phyloP scores from a whole-genome alignment of 2,797 vertebrate species.

The Holocentrus rufus region DNA sequence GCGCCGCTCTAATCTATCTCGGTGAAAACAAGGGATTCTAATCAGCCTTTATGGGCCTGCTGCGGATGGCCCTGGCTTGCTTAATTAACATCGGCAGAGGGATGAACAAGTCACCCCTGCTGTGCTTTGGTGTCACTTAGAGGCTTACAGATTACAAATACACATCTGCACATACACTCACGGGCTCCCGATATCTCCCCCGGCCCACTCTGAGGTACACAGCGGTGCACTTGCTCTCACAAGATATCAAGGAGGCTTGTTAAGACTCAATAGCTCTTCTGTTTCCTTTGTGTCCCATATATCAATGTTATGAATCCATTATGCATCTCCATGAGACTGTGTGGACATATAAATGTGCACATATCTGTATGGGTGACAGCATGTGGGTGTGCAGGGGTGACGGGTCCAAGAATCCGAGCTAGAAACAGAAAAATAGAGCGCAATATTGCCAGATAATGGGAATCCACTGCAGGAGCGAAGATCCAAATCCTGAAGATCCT shows the following conservation, averaged over 20 bases:
- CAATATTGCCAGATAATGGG: background rate
- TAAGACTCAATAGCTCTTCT: conserved; percentile 27
- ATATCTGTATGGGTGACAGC: too few relatives aligned
- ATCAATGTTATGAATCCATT: conserved; percentile 29
- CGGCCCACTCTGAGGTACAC: conserved; percentile 41
- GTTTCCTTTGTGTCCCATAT: conserved; percentile 44
- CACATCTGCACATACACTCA: conserved; percentile 42
- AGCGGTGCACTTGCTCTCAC: conserved; percentile 24
- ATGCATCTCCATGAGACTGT: conserved; percentile 26
- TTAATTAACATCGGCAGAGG: conserved; percentile 58
- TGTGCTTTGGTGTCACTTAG: conserved; percentile 63
- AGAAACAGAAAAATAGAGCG: background rate
- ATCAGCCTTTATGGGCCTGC: conserved; percentile 27
- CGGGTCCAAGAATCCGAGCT: conserved; percentile 83
- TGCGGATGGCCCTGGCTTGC: conserved; percentile 28
- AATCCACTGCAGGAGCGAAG: background rate
- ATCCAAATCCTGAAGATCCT: background rate
- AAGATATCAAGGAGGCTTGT: conserved; percentile 54
- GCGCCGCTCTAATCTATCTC: conserved; percentile 36
- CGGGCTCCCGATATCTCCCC: conserved; percentile 19
- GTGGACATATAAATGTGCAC: background rate
- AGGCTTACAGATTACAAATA: conserved; percentile 53
- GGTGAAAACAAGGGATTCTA: conserved; percentile 17
- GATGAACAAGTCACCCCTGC: conserved; percentile 43
- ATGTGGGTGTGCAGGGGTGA: conserved; percentile 80